Evolutionary conservation across 2,888 invertebrate genomes (phyloP).

Genomic region (Gastrophysa polygoni): DNA sequence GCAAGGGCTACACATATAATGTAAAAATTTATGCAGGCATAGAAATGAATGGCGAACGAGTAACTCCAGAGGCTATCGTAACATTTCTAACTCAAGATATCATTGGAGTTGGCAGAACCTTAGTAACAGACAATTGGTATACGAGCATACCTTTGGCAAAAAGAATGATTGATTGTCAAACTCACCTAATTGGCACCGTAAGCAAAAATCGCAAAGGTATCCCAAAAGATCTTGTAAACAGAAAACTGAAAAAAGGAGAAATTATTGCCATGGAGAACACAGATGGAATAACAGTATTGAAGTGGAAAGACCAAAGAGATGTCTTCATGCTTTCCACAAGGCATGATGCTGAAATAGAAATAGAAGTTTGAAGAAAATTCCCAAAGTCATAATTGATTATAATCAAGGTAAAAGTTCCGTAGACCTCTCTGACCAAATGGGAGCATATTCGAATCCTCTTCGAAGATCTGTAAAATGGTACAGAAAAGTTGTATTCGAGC

Average conservation of each 20-base stretch:
- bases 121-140: conserved; percentile 2
- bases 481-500: conserved; percentile 10
- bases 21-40: conserved; percentile 9
- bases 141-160: not conserved
- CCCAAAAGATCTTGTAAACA: not conserved
- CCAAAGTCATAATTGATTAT: conserved; percentile 13
- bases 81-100: not conserved
- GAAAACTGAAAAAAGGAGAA: not conserved
- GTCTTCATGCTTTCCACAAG: conserved; percentile 23
- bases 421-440: conserved; percentile 12
- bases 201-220: not conserved
- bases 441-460: conserved; percentile 13
- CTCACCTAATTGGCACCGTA: not conserved
- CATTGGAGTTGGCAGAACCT: not conserved
- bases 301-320: conserved; percentile 29
- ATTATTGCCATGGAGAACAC: conserved; percentile 10
- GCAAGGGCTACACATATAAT: conserved; percentile 11
- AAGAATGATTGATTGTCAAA: not conserved
- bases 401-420: conserved; percentile 15
- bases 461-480: conserved; percentile 8
- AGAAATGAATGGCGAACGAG: not conserved
- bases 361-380: too few relatives aligned
- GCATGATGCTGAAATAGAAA: conserved; percentile 6
- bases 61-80: conserved; percentile 9
- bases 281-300: conserved; percentile 11